phyloP scores from a whole-genome alignment of 2,888 invertebrate species.

The Portevinia maculata region DNA sequence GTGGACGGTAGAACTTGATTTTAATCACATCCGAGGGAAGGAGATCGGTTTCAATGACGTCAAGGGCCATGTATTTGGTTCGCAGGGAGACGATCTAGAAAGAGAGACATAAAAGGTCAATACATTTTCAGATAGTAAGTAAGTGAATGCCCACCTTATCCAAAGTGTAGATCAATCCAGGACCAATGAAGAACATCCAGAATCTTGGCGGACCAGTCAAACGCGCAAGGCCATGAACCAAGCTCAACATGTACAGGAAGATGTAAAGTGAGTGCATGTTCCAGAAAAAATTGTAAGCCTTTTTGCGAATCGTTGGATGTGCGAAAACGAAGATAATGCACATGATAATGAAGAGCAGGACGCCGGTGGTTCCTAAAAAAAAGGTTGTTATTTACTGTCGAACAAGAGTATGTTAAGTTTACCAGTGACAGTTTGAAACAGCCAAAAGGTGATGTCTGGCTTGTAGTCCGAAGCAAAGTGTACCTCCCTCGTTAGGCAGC shows the following conservation, averaged over 20 bases:
- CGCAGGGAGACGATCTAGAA: conserved; percentile 93
- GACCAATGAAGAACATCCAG: conserved; percentile 96
- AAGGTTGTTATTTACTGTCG: not conserved
- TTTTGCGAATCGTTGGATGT: conserved; percentile 94
- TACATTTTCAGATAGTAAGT: too few species aligned
- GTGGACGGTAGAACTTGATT: conserved; percentile 97
- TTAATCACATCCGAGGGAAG: conserved; percentile 97
- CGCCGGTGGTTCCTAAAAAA: conserved; percentile 90
- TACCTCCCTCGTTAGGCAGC: conserved; percentile 96
- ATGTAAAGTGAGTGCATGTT: conserved; percentile 95
- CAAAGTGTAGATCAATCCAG: conserved; percentile 93
- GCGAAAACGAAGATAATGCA: conserved; percentile 98
- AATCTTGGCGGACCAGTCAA: conserved; percentile 95
- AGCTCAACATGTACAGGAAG: conserved; percentile 91
- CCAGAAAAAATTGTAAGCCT: conserved; percentile 98
- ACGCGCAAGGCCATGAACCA: conserved; percentile 95
- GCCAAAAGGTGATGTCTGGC: conserved; percentile 97
- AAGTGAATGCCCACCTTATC: conserved; percentile 85
- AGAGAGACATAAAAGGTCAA: conserved; percentile 2
- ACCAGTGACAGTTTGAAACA: conserved; percentile 97
- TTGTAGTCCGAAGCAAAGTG: conserved; percentile 97
- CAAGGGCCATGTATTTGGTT: conserved; percentile 95
- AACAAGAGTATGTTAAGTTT: conserved; percentile 72
- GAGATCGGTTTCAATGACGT: conserved; percentile 96
- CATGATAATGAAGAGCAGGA: conserved; percentile 94